A percentile compares a stretch with the other conserved stretches of the same genome.
phyloP scores from a whole-genome alignment of 2,888 invertebrate species.

The Dryocosmus kuriphilus region DNA sequence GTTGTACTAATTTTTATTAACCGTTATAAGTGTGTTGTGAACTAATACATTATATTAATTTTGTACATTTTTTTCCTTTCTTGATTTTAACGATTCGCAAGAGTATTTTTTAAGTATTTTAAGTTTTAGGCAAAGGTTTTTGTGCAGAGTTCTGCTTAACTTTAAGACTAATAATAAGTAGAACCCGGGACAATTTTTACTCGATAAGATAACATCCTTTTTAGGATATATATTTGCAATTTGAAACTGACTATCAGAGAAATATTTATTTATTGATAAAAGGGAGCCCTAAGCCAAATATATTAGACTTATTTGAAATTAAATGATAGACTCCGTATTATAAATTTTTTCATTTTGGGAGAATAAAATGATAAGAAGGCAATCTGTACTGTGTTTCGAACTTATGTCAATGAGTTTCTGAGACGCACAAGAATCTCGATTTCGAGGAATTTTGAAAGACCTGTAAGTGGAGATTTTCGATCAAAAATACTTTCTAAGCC shows the following conservation, averaged over 20 bases:
- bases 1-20: constrained; percentile 13
- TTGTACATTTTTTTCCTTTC: constrained; percentile 17
- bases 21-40: constrained; percentile 18
- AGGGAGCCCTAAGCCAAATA: constrained; percentile 27
- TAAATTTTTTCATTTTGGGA: neutral
- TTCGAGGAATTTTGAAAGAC: neutral
- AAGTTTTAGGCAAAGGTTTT: neutral
- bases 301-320: no score
- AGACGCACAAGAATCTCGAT: constrained; percentile 3
- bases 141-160: constrained; percentile 20
- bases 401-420: constrained; percentile 1
- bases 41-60: constrained; percentile 23
- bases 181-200: constrained; percentile 2
- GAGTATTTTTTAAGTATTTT: neutral
- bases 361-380: neutral
- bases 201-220: neutral
- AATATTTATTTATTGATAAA: constrained; percentile 31
- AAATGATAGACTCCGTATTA: no score
- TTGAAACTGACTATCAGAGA: constrained; percentile 24
- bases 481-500: neutral
- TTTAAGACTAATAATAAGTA: neutral
- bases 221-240: neutral
- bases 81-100: neutral
- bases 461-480: neutral
- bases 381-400: neutral